Conservation (phyloP, 2,888 invertebrate species). For the Dexiosoma caninum region DNA sequence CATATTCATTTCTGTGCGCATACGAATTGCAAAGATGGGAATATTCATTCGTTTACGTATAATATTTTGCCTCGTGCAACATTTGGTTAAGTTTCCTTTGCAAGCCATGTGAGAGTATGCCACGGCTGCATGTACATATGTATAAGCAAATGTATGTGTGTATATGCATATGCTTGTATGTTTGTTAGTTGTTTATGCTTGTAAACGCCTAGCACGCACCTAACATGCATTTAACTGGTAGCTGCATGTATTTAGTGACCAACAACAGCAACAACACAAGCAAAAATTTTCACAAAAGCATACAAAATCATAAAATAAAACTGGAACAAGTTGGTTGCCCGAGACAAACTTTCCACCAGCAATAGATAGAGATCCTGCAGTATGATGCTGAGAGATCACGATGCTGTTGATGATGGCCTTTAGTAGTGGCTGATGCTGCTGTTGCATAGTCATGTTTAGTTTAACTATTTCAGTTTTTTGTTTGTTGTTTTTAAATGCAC, state of each 20-base stretch:
- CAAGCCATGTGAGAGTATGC: conserved; percentile 11
- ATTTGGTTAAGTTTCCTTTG: conserved; percentile 50
- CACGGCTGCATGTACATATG: no score
- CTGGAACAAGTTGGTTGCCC: conserved; percentile 48
- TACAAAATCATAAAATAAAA: conserved; percentile 28
- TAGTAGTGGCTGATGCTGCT: not conserved
- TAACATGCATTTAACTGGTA: conserved; percentile 67
- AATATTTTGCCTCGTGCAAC: conserved; percentile 60
- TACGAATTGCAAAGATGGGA: not conserved
- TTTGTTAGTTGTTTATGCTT: conserved; percentile 59
- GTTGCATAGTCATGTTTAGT: conserved; percentile 22
- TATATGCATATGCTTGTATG: not conserved
- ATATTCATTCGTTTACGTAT: no score
- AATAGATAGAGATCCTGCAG: conserved; percentile 26
- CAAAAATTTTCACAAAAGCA: not conserved
- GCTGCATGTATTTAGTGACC: conserved; percentile 64
- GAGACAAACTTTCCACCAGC: conserved; percentile 9
- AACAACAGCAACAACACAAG: conserved; percentile 9
- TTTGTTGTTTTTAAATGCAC: conserved; percentile 54
- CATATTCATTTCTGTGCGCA: conserved; percentile 31
- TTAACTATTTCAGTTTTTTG: not conserved
- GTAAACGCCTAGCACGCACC: conserved; percentile 65
- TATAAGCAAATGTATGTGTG: no score
- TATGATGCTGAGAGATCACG: conserved; percentile 19
- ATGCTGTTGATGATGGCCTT: conserved; percentile 38